Conservation (phyloP, 2,797 vertebrate genomes). For the Aeoliscus strigatus region DNA sequence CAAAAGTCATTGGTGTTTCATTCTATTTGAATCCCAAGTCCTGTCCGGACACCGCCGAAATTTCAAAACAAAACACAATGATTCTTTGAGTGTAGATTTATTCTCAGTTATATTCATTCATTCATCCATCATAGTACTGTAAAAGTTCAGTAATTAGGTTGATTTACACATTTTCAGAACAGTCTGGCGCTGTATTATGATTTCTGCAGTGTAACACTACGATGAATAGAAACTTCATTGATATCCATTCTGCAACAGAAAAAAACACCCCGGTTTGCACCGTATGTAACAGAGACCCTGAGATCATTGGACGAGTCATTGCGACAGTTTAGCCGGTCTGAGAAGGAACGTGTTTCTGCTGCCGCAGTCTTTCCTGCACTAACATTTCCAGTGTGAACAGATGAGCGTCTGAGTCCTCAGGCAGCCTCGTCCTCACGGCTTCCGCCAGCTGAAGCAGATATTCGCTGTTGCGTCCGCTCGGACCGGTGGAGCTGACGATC, state of each 20-base stretch:
- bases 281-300: constrained; percentile 30
- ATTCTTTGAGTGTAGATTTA: not conserved
- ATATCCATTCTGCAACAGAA: constrained; percentile 3
- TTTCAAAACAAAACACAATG: too few species aligned
- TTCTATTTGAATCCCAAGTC: too few species aligned
- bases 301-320: constrained; percentile 20
- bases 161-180: too few species aligned
- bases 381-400: constrained; percentile 89
- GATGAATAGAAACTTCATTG: constrained; percentile 1
- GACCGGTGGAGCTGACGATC: constrained; percentile 84
- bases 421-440: constrained; percentile 84
- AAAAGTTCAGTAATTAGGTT: too few species aligned
- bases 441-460: constrained; percentile 94
- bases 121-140: constrained; percentile 1
- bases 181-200: too few species aligned
- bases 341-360: constrained; percentile 18
- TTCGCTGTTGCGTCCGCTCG: constrained; percentile 90
- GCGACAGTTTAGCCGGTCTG: constrained; percentile 8
- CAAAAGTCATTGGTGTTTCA: too few species aligned
- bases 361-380: constrained; percentile 75
- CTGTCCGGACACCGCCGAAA: too few species aligned
- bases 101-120: not conserved
- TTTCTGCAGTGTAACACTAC: constrained; percentile 1
- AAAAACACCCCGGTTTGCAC: constrained; percentile 6
- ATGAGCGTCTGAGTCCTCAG: constrained; percentile 89